phyloP scores from a whole-genome alignment of 1,140 invertebrate genomes.

The Neuroterus valhalla region DNA sequence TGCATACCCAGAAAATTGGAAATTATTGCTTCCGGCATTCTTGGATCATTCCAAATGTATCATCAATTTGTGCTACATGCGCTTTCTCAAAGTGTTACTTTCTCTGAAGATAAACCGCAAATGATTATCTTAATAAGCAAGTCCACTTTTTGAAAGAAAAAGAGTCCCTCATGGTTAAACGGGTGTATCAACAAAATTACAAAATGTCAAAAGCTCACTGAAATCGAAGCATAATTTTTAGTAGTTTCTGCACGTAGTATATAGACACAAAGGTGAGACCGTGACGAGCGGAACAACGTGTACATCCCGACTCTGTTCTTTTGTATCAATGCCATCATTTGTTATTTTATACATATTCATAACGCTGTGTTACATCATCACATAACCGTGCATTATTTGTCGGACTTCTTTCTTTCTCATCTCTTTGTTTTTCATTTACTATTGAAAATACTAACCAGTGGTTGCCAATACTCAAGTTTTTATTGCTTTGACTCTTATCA shows the following conservation, averaged over 20 bases:
- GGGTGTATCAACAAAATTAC: not conserved
- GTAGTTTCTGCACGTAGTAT: conserved; percentile 58
- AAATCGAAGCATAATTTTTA: conserved; percentile 56
- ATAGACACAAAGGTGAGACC: conserved; percentile 56
- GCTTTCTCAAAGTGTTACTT: too few relatives aligned
- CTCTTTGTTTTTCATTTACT: conserved; percentile 41
- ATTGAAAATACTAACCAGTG: conserved; percentile 49
- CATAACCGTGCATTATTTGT: conserved; percentile 56
- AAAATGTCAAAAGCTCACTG: conserved; percentile 33
- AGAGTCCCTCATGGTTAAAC: not conserved
- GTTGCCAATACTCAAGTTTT: conserved; percentile 41
- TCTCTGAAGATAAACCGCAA: too few relatives aligned
- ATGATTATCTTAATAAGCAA: not conserved
- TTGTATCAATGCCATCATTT: conserved; percentile 50
- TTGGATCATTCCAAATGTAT: too few relatives aligned
- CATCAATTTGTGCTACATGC: too few relatives aligned
- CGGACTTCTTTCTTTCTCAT: conserved; percentile 45
- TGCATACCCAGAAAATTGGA: too few relatives aligned
- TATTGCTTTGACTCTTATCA: not conserved
- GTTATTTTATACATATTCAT: conserved; percentile 70
- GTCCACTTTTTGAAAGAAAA: not conserved
- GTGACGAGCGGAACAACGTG: conserved; percentile 53
- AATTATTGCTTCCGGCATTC: too few relatives aligned
- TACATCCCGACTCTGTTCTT: conserved; percentile 33
- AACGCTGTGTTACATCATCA: conserved; percentile 63